These are phyloP conservation scores for Chymomyza procnemis DNA, from an alignment of 2,888 invertebrate genomes.

Conservation along the genomic window DNA sequence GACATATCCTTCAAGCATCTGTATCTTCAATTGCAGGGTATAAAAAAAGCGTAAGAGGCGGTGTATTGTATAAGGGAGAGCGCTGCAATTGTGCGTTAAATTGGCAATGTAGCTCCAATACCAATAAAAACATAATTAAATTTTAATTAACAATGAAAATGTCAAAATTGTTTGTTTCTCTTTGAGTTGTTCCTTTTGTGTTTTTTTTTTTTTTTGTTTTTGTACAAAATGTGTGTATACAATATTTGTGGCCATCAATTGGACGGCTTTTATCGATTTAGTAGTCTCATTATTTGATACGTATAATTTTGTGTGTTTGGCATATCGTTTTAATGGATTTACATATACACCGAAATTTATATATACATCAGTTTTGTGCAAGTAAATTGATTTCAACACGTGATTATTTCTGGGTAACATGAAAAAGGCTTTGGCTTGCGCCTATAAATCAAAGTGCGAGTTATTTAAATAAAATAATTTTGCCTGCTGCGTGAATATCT, in stretches of 20 bases:
- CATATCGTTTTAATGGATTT: slow-evolving; percentile 32
- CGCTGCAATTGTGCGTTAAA: slow-evolving; percentile 6
- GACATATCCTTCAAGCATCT: too few species aligned
- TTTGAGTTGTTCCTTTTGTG: slow-evolving; percentile 12
- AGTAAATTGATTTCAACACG: slow-evolving; percentile 47
- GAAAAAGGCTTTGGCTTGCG: not conserved
- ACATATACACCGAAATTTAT: not conserved
- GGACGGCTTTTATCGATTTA: slow-evolving; percentile 34
- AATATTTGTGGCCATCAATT: slow-evolving; percentile 14
- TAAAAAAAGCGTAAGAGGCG: not conserved
- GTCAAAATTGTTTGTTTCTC: slow-evolving; percentile 48
- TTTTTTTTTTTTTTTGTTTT: slow-evolving; percentile 21
- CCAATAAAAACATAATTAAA: slow-evolving; percentile 61
- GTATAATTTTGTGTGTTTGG: not conserved
- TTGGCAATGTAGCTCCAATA: slow-evolving; percentile 11
- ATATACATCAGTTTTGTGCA: not conserved
- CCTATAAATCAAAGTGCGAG: not conserved
- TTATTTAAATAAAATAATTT: not conserved
- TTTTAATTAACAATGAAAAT: slow-evolving; percentile 68
- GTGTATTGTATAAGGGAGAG: not conserved
- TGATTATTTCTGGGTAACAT: slow-evolving; percentile 39
- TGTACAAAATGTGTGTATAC: slow-evolving; percentile 23
- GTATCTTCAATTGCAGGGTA: too few species aligned
- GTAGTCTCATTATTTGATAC: not conserved
- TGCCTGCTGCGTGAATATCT: not conserved